phyloP scores from a whole-genome alignment of 2,888 invertebrate species.

The Platycheirus albimanus region DNA sequence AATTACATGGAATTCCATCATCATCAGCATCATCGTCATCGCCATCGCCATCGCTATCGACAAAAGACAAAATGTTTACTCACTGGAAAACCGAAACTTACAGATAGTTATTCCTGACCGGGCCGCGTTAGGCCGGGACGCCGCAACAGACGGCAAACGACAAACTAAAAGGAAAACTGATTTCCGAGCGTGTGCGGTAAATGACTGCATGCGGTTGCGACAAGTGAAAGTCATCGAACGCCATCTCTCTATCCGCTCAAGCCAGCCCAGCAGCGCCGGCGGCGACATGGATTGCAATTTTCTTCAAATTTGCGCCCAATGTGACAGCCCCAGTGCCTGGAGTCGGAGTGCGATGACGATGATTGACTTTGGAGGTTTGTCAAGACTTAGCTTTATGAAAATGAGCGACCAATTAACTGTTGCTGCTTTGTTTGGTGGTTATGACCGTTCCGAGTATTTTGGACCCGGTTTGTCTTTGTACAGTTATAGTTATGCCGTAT shows the following conservation, averaged over 20 bases:
- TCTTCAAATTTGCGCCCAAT: constrained; percentile 41
- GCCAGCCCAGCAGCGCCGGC: not conserved
- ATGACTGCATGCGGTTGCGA: constrained; percentile 15
- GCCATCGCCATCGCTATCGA: constrained; percentile 8
- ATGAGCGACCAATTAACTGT: constrained; percentile 9
- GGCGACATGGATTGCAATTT: constrained; percentile 31
- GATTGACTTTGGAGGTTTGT: constrained; percentile 49
- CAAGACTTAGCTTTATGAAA: constrained; percentile 16
- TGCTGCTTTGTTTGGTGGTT: not conserved
- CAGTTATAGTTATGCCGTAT: not conserved
- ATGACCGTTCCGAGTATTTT: constrained; percentile 5
- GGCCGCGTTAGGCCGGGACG: not conserved
- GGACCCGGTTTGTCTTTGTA: not conserved
- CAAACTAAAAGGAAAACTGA: constrained; percentile 8
- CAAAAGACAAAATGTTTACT: constrained; percentile 27
- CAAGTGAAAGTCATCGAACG: constrained; percentile 65
- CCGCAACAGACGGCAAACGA: too few relatives aligned
- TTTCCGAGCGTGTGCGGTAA: not conserved
- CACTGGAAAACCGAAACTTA: constrained; percentile 2
- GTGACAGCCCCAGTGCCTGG: constrained; percentile 35
- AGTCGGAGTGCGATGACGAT: constrained; percentile 2
- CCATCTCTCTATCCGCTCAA: not conserved
- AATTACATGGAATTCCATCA: constrained; percentile 46
- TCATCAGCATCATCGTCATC: too few relatives aligned
- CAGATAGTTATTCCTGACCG: not conserved